Evolutionary conservation across 2,113 vertebrate genomes (phyloP), one percentile per base, ranked within the genome.

Genomic region (Nyctibius bracteatus): DNA sequence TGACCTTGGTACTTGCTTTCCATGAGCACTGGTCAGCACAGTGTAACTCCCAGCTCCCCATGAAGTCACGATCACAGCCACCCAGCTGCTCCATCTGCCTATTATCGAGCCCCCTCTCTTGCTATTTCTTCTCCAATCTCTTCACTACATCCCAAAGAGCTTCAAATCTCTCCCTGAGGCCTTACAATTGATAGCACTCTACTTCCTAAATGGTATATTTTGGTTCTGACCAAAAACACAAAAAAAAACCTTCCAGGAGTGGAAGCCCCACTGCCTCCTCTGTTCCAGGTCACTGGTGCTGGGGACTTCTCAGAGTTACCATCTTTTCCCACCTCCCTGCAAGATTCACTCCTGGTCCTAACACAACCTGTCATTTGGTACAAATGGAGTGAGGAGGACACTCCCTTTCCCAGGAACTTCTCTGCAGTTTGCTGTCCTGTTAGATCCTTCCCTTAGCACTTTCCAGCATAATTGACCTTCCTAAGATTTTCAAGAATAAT

Each of bases 311-410:
- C 73, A n/a, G 11, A 24, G 13, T 20, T 52, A 19, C 17, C 4
- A 0, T 23, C 58, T 83, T 83, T 25, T 59, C 41, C 39, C 49
- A 21, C 3, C 33, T 74, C 49, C 1, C 0, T 33, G 24, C 27
- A 71, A 41, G n/a, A 44, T 23, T 59, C 28, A 14, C 27, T 52
- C 58, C 46, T 49, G 25, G 31, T 33, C 41, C 68, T 44, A 14
- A 31, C 23, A 43, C 22, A 22, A 6, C 21, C 54, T 44, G 23
- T 62, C 43, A 9, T 24, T 30, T 0, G 0, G 10, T 51, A 41
- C 37, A 54, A 62, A 70, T 7, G 5, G 21, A 65, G 39, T 1
- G 1, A 70, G 21, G 3, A 33, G 30, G 37, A 35, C 31, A 22
- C 58, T 44, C 58, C 33, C 4, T 30, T 68, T 47, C 49, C 39